Base-by-base conservation (phyloP, 2,888 invertebrate genomes). In the Micoletzkya japonica region DNA sequence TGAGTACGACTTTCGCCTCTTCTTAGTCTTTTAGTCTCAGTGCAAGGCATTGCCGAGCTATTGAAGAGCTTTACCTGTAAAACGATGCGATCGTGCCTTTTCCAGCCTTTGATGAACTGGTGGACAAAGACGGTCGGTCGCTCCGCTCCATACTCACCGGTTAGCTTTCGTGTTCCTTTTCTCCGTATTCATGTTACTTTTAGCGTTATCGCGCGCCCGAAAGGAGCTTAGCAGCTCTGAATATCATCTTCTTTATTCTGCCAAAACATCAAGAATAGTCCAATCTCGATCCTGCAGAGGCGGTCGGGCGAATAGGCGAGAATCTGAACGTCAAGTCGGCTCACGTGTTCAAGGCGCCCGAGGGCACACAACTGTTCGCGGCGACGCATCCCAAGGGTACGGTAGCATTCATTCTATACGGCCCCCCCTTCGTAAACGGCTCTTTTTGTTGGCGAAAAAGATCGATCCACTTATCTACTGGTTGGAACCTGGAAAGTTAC, bases 381-480 rank as follows among this genome's bases (percentile, higher is more conserved):
- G 73, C 77, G 34, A 73, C 82, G 24, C 83, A 83, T 77, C 83
- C 83, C 24, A 79, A 76, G 73, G 78, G 80, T 79, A 17, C 32
- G n/a, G n/a, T n/a, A n/a, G n/a, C n/a, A n/a, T n/a, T n/a, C n/a
- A n/a, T n/a, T n/a, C n/a, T n/a, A n/a, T n/a, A n/a, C n/a, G n/a
- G n/a, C n/a, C n/a, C n/a, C n/a, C n/a, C n/a, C n/a, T n/a, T n/a
- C n/a, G n/a, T n/a, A n/a, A n/a, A n/a, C n/a, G n/a, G n/a, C n/a
- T n/a, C n/a, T n/a, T n/a, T n/a, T n/a, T n/a, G n/a, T n/a, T n/a
- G n/a, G n/a, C n/a, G n/a, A n/a, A n/a, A n/a, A n/a, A n/a, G n/a
- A n/a, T n/a, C n/a, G n/a, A n/a, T n/a, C n/a, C n/a, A n/a, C n/a
- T n/a, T n/a, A n/a, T n/a, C n/a, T n/a, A n/a, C n/a, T n/a, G n/a